Evolutionary conservation across 2,797 vertebrate genomes (phyloP).

Genomic region (Otolemur crassicaudatus): DNA sequence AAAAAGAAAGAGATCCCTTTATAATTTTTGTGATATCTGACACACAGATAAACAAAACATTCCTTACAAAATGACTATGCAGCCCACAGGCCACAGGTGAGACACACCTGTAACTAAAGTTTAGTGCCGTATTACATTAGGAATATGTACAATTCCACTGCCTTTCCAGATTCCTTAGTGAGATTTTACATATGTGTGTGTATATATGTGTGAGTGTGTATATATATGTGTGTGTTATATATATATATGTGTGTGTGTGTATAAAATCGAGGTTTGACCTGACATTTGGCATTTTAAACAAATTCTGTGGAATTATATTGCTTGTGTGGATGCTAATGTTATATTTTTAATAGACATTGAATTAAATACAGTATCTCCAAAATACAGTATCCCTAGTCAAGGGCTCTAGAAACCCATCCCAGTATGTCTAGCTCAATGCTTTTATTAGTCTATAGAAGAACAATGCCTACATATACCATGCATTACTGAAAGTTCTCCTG

Average conservation of each 20-base stretch:
- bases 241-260: too few species aligned
- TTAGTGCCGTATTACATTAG: not conserved
- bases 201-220: too few species aligned
- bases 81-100: too few species aligned
- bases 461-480: not conserved
- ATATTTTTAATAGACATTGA: not conserved
- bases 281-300: not conserved
- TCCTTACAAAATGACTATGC: too few species aligned
- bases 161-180: not conserved
- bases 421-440: not conserved
- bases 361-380: not conserved
- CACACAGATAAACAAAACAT: too few species aligned
- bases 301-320: not conserved
- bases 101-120: not conserved
- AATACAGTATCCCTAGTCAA: not conserved
- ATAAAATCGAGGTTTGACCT: not conserved
- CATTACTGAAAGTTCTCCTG: not conserved
- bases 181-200: too few species aligned
- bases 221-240: too few species aligned
- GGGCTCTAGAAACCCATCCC: not conserved
- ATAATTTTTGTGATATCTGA: too few species aligned
- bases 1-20: too few species aligned
- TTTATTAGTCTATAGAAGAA: not conserved
- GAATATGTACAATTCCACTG: not conserved
- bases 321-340: not conserved